Evolutionary conservation across 2,113 vertebrate species (phyloP).

Genomic region (Todiramphus saurophagus): DNA sequence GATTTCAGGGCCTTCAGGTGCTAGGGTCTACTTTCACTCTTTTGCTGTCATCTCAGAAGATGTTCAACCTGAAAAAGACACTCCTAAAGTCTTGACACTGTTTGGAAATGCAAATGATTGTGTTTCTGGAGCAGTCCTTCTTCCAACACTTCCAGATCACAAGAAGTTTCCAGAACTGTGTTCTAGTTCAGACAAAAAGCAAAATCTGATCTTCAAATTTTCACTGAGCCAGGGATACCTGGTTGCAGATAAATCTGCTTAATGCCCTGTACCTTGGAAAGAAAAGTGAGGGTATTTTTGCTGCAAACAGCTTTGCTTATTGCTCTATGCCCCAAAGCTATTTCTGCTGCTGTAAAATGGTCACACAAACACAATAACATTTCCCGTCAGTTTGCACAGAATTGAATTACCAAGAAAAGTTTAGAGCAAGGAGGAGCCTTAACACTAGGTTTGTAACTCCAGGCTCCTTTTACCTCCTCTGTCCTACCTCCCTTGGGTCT

Average conservation of each 20-base stretch:
- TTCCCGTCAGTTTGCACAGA: neutral
- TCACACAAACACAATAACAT: neutral
- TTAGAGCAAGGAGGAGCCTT: neutral
- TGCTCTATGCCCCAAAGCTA: neutral
- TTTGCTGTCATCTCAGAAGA: neutral
- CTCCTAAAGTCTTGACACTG: neutral
- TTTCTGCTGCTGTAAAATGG: neutral
- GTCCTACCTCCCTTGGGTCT: neutral
- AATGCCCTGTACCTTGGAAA: neutral
- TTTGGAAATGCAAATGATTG: neutral
- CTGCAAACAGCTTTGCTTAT: neutral
- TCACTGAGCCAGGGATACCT: neutral
- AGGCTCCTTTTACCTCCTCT: neutral
- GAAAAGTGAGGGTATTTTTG: neutral
- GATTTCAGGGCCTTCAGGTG: neutral
- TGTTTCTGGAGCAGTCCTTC: neutral
- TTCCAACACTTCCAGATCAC: neutral
- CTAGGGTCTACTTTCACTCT: neutral
- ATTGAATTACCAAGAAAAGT: neutral
- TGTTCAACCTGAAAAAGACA: neutral
- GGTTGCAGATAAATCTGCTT: neutral
- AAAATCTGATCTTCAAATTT: neutral
- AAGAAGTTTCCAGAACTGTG: neutral
- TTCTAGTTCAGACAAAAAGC: neutral
- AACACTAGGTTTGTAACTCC: neutral